These are phyloP conservation scores for Magallana gigas DNA, from an alignment of 1,140 invertebrate genomes.

Conservation along the genomic window DNA sequence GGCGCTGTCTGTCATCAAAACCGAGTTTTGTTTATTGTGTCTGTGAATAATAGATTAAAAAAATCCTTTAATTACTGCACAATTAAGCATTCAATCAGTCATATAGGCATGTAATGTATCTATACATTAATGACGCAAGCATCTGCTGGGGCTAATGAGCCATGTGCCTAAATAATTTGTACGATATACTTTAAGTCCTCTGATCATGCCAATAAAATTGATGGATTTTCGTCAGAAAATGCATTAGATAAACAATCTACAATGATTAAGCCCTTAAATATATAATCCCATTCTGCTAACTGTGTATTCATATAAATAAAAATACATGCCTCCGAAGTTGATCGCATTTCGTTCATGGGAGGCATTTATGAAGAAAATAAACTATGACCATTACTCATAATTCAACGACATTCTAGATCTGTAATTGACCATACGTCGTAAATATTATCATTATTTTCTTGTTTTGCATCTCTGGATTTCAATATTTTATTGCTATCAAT, in stretches of 20 bases:
- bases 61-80: too few relatives aligned
- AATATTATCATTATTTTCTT: conserved; percentile 15
- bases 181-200: background rate
- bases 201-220: conserved; percentile 31
- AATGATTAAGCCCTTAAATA: conserved; percentile 13
- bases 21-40: too few relatives aligned
- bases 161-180: background rate
- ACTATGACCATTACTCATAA: background rate
- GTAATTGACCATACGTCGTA: background rate
- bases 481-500: conserved; percentile 27
- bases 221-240: conserved; percentile 33
- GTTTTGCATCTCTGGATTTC: background rate
- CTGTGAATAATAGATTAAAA: too few relatives aligned
- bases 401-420: background rate
- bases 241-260: conserved; percentile 19
- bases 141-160: background rate
- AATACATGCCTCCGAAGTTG: background rate
- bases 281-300: background rate
- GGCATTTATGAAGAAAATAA: background rate
- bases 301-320: too few relatives aligned
- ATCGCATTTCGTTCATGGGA: background rate
- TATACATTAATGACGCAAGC: background rate
- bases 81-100: too few relatives aligned
- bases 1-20: too few relatives aligned
- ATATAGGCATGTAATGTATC: background rate